Conservation (phyloP, 1,140 invertebrate genomes). For the Dendrolimus kikuchii region DNA sequence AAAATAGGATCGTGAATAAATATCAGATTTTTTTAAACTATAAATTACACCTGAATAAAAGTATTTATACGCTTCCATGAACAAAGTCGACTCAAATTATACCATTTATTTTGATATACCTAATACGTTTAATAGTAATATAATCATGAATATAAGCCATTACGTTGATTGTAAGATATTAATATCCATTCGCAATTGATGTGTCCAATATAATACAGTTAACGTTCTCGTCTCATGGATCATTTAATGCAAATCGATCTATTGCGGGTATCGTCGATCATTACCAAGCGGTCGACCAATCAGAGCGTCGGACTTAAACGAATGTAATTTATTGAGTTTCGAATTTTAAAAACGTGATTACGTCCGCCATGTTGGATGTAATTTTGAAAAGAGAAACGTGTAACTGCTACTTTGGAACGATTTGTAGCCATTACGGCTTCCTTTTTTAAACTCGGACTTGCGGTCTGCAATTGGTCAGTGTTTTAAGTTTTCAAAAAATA, state of each 20-base stretch:
- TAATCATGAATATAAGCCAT: conserved; percentile 16
- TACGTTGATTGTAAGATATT: conserved; percentile 18
- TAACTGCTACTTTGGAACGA: conserved; percentile 18
- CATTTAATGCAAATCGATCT: conserved; percentile 64
- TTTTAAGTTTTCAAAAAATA: conserved; percentile 12
- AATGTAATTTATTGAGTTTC: conserved; percentile 54
- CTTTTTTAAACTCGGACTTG: conserved; percentile 16
- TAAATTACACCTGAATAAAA: too few relatives aligned
- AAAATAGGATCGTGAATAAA: too few relatives aligned
- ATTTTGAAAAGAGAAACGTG: conserved; percentile 32
- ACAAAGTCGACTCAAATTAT: too few relatives aligned
- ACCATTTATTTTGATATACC: too few relatives aligned
- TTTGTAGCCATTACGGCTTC: conserved; percentile 17
- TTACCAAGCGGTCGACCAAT: conserved; percentile 41
- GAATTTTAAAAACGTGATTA: conserved; percentile 39
- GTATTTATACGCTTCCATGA: too few relatives aligned
- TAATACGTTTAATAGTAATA: conserved; percentile 8
- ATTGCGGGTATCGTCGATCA: conserved; percentile 42
- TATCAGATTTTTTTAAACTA: too few relatives aligned
- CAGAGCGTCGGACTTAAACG: conserved; percentile 28
- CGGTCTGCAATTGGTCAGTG: conserved; percentile 10
- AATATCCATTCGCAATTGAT: conserved; percentile 30
- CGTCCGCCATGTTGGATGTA: conserved; percentile 35
- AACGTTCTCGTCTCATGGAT: conserved; percentile 55
- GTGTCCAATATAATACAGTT: conserved; percentile 32